phyloP scores from a whole-genome alignment of 2,797 vertebrate species.

The Myiothlypis coronata region DNA sequence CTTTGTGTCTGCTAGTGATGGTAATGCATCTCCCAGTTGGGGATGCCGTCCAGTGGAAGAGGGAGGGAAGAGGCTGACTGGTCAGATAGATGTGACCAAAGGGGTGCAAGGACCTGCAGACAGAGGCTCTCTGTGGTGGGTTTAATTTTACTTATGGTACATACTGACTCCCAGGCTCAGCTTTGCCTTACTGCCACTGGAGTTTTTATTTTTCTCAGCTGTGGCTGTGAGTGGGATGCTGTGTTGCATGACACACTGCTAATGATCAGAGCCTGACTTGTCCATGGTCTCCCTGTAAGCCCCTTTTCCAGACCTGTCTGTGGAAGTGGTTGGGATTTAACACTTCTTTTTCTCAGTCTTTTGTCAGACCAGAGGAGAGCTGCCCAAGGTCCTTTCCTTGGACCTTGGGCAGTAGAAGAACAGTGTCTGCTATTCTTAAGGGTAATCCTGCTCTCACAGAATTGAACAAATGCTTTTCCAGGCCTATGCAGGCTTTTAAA shows the following conservation, averaged over 20 bases:
- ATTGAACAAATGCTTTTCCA: not conserved
- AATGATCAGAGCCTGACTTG: not conserved
- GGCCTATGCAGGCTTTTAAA: not conserved
- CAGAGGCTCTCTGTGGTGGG: not conserved
- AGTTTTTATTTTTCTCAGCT: not conserved
- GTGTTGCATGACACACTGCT: fast-evolving
- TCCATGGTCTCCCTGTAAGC: not conserved
- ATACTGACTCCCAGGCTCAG: not conserved
- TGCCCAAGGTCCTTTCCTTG: not conserved
- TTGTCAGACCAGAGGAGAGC: not conserved
- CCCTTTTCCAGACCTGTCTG: not conserved
- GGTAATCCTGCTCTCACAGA: not conserved
- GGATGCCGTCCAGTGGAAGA: not conserved
- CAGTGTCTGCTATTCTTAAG: not conserved
- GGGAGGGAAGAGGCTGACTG: not conserved
- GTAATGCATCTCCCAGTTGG: not conserved
- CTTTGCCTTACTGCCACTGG: not conserved
- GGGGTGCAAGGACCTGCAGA: not conserved
- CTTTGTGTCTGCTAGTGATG: not conserved
- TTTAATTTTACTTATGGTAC: not conserved
- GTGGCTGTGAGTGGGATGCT: not conserved
- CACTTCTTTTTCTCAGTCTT: not conserved
- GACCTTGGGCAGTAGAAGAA: not conserved
- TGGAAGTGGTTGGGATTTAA: not conserved
- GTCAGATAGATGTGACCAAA: not conserved